phyloP scores from a whole-genome alignment of 30 jellyfish, hydroid and myxozoan species.

The Euphysa ruthae region DNA sequence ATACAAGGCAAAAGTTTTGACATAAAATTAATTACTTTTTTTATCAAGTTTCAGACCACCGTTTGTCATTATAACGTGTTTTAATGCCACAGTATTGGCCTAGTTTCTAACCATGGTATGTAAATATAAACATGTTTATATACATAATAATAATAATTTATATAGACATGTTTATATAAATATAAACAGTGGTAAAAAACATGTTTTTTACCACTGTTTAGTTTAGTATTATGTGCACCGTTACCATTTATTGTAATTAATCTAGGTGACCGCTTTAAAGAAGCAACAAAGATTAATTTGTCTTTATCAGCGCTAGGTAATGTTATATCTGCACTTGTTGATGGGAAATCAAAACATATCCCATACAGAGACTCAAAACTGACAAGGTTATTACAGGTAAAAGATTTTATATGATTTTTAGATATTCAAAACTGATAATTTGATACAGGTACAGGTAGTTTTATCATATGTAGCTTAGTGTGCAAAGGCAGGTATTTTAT shows the following conservation, averaged over 20 bases:
- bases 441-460: neutral
- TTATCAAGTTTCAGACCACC: no score
- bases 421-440: no score
- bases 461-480: neutral
- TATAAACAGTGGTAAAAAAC: neutral
- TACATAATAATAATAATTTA: neutral
- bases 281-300: slow-evolving; percentile 87
- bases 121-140: no score
- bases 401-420: neutral
- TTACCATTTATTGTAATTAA: neutral
- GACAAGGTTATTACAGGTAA: slow-evolving; percentile 83
- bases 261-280: slow-evolving; percentile 76
- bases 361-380: slow-evolving; percentile 94
- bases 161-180: neutral
- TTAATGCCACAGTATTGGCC: no score
- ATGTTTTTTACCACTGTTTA: no score
- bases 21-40: no score
- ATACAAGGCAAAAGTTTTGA: no score
- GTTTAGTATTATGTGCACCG: neutral
- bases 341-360: slow-evolving; percentile 88
- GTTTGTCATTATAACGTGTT: no score
- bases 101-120: no score
- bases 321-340: slow-evolving; percentile 96
- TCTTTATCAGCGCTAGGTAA: slow-evolving; percentile 93
- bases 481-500: no score